Conservation (phyloP, 2,888 invertebrate genomes). For the Lymantria dispar region DNA sequence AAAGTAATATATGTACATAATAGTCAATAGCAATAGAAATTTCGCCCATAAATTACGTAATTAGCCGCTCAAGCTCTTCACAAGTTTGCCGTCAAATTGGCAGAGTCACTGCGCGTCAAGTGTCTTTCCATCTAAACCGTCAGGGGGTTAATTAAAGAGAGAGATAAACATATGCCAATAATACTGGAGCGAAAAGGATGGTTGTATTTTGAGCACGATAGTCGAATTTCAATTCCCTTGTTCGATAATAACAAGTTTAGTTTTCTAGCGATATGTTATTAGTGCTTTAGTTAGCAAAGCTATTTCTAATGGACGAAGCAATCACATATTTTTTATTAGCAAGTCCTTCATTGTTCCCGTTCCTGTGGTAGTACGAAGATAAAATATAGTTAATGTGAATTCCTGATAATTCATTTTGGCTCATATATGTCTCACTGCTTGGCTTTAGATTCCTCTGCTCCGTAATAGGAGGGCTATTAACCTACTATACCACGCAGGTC, state of each 20-base stretch:
- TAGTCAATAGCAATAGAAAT: conserved; percentile 1
- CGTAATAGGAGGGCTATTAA: too few relatives aligned
- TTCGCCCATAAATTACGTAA: conserved; percentile 16
- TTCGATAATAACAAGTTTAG: neutral
- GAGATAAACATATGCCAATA: conserved; percentile 21
- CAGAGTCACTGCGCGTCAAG: conserved; percentile 63
- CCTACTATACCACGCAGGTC: too few relatives aligned
- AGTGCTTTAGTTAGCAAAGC: neutral
- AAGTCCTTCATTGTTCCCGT: too few relatives aligned
- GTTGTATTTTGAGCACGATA: conserved; percentile 10
- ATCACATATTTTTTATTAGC: neutral
- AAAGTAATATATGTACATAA: neutral
- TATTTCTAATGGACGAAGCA: neutral
- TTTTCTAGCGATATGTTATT: neutral
- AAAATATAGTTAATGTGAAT: too few relatives aligned
- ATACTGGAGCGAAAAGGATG: conserved; percentile 19
- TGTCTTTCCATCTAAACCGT: conserved; percentile 61
- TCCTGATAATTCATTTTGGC: too few relatives aligned
- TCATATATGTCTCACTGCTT: too few relatives aligned
- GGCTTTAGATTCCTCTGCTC: too few relatives aligned
- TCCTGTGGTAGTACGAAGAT: too few relatives aligned
- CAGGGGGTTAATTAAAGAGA: conserved; percentile 56
- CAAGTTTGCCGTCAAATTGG: conserved; percentile 66
- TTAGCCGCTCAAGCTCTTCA: conserved; percentile 39
- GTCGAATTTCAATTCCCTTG: conserved; percentile 33